Evolutionary conservation across 2,113 vertebrate genomes (phyloP).

Genomic region (Etheostoma cragini): DNA sequence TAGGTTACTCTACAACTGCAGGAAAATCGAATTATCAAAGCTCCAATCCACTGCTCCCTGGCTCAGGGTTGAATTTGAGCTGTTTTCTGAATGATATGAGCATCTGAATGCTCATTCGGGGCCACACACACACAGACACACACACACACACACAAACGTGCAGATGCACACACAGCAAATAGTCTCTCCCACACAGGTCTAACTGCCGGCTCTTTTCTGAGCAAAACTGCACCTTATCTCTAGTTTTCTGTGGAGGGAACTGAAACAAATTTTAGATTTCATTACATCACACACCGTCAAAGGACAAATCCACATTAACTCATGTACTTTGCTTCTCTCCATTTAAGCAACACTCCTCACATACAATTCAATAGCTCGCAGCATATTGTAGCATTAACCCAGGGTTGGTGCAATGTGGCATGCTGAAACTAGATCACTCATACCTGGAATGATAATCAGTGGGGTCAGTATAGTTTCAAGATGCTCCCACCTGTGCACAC

Average conservation of each 20-base stretch:
- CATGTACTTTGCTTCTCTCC: not conserved
- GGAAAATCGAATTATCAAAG: too few species aligned
- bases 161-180: not conserved
- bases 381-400: not conserved
- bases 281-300: not conserved
- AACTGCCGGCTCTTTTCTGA: not conserved
- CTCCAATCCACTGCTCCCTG: constrained; percentile 42
- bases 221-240: not conserved
- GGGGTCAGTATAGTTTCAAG: not conserved
- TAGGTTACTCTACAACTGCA: too few species aligned
- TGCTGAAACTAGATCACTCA: not conserved
- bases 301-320: not conserved
- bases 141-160: not conserved
- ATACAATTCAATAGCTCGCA: not conserved
- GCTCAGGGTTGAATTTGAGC: constrained; percentile 36
- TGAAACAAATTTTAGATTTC: constrained; percentile 14
- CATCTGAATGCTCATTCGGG: too few species aligned
- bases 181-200: constrained; percentile 10
- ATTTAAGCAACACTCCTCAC: not conserved
- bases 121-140: not conserved
- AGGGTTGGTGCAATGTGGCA: not conserved
- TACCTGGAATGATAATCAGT: constrained; percentile 19
- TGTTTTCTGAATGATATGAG: too few species aligned
- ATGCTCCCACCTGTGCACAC: constrained; percentile 1
- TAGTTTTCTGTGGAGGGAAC: constrained; percentile 41